Conservation (phyloP, 2,888 invertebrate species). For the Eudemis profundana region DNA sequence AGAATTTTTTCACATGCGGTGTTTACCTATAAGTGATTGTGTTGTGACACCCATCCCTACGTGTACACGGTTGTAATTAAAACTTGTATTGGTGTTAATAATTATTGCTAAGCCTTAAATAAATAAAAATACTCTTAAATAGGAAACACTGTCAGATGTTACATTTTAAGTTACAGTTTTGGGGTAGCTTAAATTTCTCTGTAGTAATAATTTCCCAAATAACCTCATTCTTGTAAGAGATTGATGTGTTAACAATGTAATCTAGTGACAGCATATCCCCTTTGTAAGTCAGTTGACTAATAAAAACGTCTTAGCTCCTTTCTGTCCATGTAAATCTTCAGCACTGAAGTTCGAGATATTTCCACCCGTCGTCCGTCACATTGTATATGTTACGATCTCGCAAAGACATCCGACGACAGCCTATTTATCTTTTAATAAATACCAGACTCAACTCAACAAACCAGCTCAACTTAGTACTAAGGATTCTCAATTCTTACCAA, state of each 20-base stretch:
- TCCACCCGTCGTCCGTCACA: slow-evolving; percentile 66
- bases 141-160: no score
- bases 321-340: slow-evolving; percentile 14
- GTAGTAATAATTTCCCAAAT: no score
- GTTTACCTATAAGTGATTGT: no score
- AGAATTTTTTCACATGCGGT: no score
- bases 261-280: slow-evolving; percentile 15
- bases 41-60: no score
- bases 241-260: neutral
- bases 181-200: no score
- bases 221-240: no score
- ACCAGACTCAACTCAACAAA: slow-evolving; percentile 60
- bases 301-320: slow-evolving; percentile 19
- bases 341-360: slow-evolving; percentile 65
- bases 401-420: slow-evolving; percentile 79
- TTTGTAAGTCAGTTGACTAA: slow-evolving; percentile 15
- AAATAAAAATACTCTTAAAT: no score
- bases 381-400: slow-evolving; percentile 71
- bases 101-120: no score
- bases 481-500: neutral
- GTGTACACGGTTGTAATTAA: no score
- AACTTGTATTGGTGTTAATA: no score
- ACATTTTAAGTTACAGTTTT: no score
- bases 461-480: slow-evolving; percentile 47
- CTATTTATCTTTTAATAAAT: slow-evolving; percentile 83